Evolutionary conservation across 2,888 invertebrate genomes (phyloP).

Genomic region (Yponomeuta cagnagella): DNA sequence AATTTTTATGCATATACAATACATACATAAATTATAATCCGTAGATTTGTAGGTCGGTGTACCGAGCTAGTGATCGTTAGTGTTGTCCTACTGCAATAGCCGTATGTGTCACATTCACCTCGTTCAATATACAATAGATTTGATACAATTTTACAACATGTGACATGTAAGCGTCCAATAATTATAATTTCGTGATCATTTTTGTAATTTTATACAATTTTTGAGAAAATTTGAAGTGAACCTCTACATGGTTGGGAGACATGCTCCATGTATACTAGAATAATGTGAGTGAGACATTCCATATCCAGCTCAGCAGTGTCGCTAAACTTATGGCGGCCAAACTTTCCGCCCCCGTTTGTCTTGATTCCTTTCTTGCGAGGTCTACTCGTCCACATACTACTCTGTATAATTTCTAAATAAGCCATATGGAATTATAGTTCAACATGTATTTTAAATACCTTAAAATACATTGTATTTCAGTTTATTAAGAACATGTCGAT

Average conservation of each 20-base stretch:
- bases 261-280: constrained; percentile 52
- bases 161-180: constrained; percentile 39
- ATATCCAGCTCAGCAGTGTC: constrained; percentile 48
- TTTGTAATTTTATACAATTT: constrained; percentile 75
- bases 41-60: constrained; percentile 63
- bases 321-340: too few species aligned
- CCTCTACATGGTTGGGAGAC: constrained; percentile 54
- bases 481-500: constrained; percentile 64
- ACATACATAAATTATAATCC: constrained; percentile 55
- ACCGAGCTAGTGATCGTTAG: constrained; percentile 47
- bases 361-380: constrained; percentile 27
- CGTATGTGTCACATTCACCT: constrained; percentile 47
- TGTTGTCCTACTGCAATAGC: constrained; percentile 14
- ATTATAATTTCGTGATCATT: constrained; percentile 58
- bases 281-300: constrained; percentile 72
- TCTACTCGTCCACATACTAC: constrained; percentile 1
- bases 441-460: neutral
- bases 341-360: too few species aligned
- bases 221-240: constrained; percentile 59
- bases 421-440: constrained; percentile 48
- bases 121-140: constrained; percentile 57
- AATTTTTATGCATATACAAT: constrained; percentile 66
- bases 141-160: constrained; percentile 50
- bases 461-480: constrained; percentile 44
- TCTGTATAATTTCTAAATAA: constrained; percentile 16